Base-by-base conservation (phyloP, 2,888 invertebrate genomes). In the Nasonia oneida region DNA sequence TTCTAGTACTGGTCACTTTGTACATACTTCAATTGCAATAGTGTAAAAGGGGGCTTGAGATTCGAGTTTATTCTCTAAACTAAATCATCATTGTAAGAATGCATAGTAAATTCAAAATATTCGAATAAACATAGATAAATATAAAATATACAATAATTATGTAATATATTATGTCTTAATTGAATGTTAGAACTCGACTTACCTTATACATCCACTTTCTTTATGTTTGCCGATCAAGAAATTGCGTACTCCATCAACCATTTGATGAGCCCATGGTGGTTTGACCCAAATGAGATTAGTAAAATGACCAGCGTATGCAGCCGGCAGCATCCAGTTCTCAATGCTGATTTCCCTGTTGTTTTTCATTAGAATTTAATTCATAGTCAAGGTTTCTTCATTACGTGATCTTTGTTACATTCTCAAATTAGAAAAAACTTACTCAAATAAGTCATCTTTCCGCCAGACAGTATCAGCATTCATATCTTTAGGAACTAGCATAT, bases 291-390 rank as follows among this genome's bases (percentile, higher is more conserved):
- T 94, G 37, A 98, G 94, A 84, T 95, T 95, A 81, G 94, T 94
- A 64, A 98, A 95, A 93, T 98, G 97, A 0, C 98, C 98, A 4
- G 97, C 97, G 91, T 97, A 98, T 14, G 95, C 96, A 8, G 97
- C 96, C 0, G 98, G 98, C 91, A 98, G 94, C 81, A 98, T 97
- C 98, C 98, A 98, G 94, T 97, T 98, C 94, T 98, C 98, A 91
- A 98, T 98, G 93, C 98, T 98, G 87, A 98, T 93, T 88, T 93
- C 92, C 15, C 94, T 94, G 87, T 47, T 70, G 71, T 79, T 10
- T 8, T 57, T 61, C 23, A 82, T 76, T 76, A 57, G 12, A 1
- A 8, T 61, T 61, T 23, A n/a, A n/a, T 23, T 57, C 5, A 61
- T 61, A n/a, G 47, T 12, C 42, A 8, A 47, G 12, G 2, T 5